Evolutionary conservation across 2,888 invertebrate species (phyloP), one percentile per base, ranked within the genome.

Genomic region (Torymus texanus): DNA sequence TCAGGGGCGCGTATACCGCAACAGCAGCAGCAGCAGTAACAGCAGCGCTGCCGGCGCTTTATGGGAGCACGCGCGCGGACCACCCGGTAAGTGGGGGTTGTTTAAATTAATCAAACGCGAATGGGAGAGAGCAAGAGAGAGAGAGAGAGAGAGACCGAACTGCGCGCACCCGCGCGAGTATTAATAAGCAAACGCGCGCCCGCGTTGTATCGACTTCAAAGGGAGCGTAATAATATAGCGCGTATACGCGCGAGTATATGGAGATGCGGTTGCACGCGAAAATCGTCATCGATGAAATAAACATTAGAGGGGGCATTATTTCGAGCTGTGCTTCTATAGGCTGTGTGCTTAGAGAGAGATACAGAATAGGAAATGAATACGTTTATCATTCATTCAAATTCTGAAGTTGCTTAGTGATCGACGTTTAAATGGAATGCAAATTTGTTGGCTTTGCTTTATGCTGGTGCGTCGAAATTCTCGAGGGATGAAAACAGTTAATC

Each of bases 41-140:
- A 29, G 29, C 29, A 41, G 50, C 62, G 21, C 5, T 41, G 41
- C 55, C 4, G n/a, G 12, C 18, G n/a, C 21, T 61, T 55, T 53
- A 29, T 29, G 29, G 29, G 29, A 2, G 55, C 41, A 12, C 51
- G 53, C 29, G 66, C 29, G 14, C 58, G 53, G 75, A 72, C 75
- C 75, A 77, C 74, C 74, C 74, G 70, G n/a, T 4, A 59, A 58
- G 77, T 50, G 63, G 78, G 83, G 78, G 84, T 83, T 86, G 85
- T 85, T 87, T 86, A 84, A 89, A 89, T 88, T 89, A 88, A 90
- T 90, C 88, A 89, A 88, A 88, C 84, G 84, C 86, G 83, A 84
- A 41, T 51, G 53, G 51, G 55, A 59, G 73, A 51, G 72, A 13
- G 65, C n/a, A 41, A 24, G 24, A 24, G 24, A 24, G 24, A 24